These are phyloP conservation scores for Antechinus stuartii DNA, from an alignment of 2,113 vertebrate genomes.

Conservation along the genomic window DNA sequence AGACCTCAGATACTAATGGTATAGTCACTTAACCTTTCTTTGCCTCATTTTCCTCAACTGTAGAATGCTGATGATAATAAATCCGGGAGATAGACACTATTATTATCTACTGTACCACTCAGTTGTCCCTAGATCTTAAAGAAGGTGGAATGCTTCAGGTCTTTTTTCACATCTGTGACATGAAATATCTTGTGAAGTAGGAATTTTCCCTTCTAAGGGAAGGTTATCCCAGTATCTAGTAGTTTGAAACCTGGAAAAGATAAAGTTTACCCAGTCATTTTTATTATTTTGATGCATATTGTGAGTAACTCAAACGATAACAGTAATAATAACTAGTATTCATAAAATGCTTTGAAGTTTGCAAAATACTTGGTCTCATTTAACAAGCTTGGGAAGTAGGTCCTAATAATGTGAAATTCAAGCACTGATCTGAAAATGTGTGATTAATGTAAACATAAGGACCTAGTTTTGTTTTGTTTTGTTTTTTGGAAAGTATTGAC, in stretches of 20 bases:
- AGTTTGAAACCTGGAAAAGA: slow-evolving; percentile 28
- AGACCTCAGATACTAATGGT: not conserved
- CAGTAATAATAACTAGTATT: slow-evolving; percentile 13
- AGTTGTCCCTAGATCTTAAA: not conserved
- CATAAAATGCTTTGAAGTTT: not conserved
- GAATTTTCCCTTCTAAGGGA: not conserved
- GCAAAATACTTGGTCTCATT: not conserved
- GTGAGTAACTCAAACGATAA: not conserved
- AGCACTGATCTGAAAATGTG: not conserved
- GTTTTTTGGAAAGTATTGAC: not conserved
- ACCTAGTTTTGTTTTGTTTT: not conserved
- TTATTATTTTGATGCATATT: slow-evolving; percentile 14
- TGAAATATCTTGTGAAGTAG: not conserved
- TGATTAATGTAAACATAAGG: not conserved
- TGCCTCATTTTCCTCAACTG: not conserved
- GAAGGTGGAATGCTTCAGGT: not conserved
- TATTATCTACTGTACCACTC: not conserved
- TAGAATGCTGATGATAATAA: not conserved
- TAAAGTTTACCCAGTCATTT: slow-evolving; percentile 16
- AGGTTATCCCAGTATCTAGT: not conserved
- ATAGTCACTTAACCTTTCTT: not conserved
- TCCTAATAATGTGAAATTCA: not conserved
- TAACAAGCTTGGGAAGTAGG: not conserved
- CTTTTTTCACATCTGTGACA: not conserved
- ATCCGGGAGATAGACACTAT: not conserved